Evolutionary conservation across 2,113 vertebrate genomes (phyloP).

Genomic region (Brachionichthys hirsutus): DNA sequence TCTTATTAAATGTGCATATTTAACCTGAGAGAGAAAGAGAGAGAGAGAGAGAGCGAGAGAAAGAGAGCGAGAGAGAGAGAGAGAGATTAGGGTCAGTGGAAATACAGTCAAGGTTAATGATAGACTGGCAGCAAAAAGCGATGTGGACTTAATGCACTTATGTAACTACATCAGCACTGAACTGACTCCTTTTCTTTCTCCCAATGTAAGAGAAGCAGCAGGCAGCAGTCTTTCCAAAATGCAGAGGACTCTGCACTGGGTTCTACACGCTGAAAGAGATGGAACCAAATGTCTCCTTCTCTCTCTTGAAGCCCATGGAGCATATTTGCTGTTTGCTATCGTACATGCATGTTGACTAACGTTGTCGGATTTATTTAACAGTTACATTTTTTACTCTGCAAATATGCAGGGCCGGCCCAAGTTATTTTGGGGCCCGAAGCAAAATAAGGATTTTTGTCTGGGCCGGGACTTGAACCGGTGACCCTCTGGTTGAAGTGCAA

Average conservation of each 20-base stretch:
- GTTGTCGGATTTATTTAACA: too few relatives aligned
- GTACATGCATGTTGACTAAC: too few relatives aligned
- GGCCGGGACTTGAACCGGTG: too few relatives aligned
- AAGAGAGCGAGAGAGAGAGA: neutral
- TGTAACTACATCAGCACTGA: slow-evolving; percentile 57
- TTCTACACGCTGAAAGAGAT: neutral
- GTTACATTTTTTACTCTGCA: too few relatives aligned
- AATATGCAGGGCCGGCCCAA: too few relatives aligned
- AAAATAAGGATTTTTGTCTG: too few relatives aligned
- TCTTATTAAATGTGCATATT: too few relatives aligned
- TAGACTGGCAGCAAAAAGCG: slow-evolving; percentile 57
- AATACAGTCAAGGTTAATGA: slow-evolving; percentile 74
- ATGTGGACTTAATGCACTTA: slow-evolving; percentile 55
- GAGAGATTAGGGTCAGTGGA: slow-evolving; percentile 48
- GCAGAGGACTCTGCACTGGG: neutral
- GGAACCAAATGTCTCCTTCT: neutral
- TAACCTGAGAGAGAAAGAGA: neutral
- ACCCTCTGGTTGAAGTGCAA: too few relatives aligned
- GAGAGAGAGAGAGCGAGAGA: too few relatives aligned
- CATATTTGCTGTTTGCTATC: too few relatives aligned
- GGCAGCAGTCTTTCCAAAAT: slow-evolving; percentile 18
- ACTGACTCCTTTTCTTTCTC: slow-evolving; percentile 35
- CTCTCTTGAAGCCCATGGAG: too few relatives aligned
- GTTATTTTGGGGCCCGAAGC: too few relatives aligned
- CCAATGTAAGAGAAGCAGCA: slow-evolving; percentile 28